phyloP scores from a whole-genome alignment of 2,888 invertebrate genomes.

The Junonia oenone region DNA sequence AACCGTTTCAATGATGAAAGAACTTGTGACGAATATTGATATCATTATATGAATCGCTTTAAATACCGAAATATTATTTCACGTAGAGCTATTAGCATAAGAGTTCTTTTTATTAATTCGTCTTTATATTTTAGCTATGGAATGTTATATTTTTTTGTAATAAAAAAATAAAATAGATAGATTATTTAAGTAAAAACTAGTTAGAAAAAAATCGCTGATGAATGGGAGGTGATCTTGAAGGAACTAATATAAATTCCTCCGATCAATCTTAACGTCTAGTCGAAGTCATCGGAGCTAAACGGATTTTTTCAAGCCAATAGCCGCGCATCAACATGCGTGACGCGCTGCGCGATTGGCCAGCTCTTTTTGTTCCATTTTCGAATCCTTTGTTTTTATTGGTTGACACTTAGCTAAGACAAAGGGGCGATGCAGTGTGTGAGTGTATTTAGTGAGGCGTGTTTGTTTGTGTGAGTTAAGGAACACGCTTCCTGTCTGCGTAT shows the following conservation, averaged over 20 bases:
- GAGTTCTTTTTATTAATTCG: no score
- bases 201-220: constrained; percentile 3
- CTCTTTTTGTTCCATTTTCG: constrained; percentile 78
- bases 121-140: no score
- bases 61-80: background rate
- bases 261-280: constrained; percentile 74
- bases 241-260: constrained; percentile 52
- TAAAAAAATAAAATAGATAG: no score
- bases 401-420: constrained; percentile 80
- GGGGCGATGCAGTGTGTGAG: constrained; percentile 70
- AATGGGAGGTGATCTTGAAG: constrained; percentile 19
- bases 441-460: constrained; percentile 48
- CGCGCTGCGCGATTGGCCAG: constrained; percentile 70
- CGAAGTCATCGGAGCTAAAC: constrained; percentile 73
- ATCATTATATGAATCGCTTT: constrained; percentile 24
- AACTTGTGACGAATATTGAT: constrained; percentile 54
- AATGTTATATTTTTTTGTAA: no score
- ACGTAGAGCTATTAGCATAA: background rate
- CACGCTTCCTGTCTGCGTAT: constrained; percentile 56
- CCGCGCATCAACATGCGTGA: constrained; percentile 75
- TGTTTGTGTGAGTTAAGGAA: constrained; percentile 71
- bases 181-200: background rate
- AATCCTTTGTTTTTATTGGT: constrained; percentile 81
- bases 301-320: constrained; percentile 78
- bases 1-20: constrained; percentile 55